Percentiles rank a stretch among this genome's conserved stretches.
These are phyloP conservation scores for Sinohyriopsis cumingii DNA, from an alignment of 2,888 invertebrate genomes.

Conservation along the genomic window DNA sequence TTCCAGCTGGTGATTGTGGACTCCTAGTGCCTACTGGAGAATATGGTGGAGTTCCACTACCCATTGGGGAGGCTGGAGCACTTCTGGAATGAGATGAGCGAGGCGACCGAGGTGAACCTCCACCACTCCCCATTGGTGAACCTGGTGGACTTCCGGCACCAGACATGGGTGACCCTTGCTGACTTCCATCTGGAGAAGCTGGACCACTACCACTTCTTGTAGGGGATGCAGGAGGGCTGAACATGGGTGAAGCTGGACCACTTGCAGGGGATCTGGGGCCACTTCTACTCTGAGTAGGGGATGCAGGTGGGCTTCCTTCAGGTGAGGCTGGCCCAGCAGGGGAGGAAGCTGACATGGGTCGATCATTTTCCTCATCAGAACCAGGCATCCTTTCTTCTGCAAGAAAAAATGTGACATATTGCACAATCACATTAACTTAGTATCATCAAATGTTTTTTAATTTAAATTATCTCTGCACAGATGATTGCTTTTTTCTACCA, in stretches of 20 bases:
- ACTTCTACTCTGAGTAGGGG: slow-evolving; percentile 16
- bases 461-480: too few relatives aligned
- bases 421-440: too few relatives aligned
- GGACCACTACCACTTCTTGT: slow-evolving; percentile 24
- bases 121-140: slow-evolving; percentile 29
- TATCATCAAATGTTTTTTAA: too few relatives aligned
- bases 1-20: slow-evolving; percentile 31
- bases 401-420: too few relatives aligned
- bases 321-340: slow-evolving; percentile 26
- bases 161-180: slow-evolving; percentile 26
- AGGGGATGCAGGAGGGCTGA: slow-evolving; percentile 27
- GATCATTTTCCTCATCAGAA: too few relatives aligned
- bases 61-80: slow-evolving; percentile 13
- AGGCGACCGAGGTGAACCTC: slow-evolving; percentile 28
- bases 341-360: too few relatives aligned
- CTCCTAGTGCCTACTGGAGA: slow-evolving; percentile 24
- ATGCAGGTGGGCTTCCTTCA: slow-evolving; percentile 15
- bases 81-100: slow-evolving; percentile 5
- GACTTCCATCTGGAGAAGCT: slow-evolving; percentile 38
- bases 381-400: too few relatives aligned
- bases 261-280: slow-evolving; percentile 19
- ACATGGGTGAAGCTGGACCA: slow-evolving; percentile 7
- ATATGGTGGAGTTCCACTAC: slow-evolving; percentile 9
- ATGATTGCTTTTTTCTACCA: too few relatives aligned
- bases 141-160: slow-evolving; percentile 38